A percentile compares a stretch with the other conserved stretches of the same genome.
Evolutionary conservation across 2,888 invertebrate species (phyloP).

Genomic region (Marasmarcha lunaedactyla): DNA sequence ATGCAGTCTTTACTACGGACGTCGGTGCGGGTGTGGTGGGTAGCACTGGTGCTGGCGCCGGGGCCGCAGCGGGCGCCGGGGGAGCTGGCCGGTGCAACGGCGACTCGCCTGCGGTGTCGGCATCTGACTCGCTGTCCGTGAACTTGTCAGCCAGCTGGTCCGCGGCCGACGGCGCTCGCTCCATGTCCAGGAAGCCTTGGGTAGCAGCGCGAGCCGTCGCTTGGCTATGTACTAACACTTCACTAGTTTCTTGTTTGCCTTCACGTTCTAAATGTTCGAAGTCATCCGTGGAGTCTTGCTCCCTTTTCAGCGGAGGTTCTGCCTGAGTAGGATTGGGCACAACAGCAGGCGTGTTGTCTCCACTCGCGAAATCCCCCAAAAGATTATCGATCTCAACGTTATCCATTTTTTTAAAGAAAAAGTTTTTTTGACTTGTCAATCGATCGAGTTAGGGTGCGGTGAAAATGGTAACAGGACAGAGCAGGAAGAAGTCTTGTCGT

Average conservation of each 20-base stretch:
- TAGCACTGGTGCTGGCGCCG: constrained; percentile 18
- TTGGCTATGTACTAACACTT: constrained; percentile 27
- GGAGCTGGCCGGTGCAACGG: constrained; percentile 42
- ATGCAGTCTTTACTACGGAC: constrained; percentile 16
- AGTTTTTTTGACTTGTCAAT: constrained; percentile 20
- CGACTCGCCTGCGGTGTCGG: constrained; percentile 57
- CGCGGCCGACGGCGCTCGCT: constrained; percentile 42
- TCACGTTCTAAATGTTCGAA: constrained; percentile 80
- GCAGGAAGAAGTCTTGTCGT: constrained; percentile 42
- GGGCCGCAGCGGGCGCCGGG: constrained; percentile 20
- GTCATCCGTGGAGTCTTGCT: constrained; percentile 79
- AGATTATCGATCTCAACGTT: constrained; percentile 32
- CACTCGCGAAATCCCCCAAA: constrained; percentile 43
- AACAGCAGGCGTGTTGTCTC: constrained; percentile 28
- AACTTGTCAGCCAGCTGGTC: constrained; percentile 67
- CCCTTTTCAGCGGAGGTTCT: constrained; percentile 53
- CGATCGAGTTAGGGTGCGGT: constrained; percentile 36
- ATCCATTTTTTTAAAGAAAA: constrained; percentile 27
- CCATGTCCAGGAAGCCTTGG: constrained; percentile 60
- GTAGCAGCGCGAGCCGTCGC: constrained; percentile 32
- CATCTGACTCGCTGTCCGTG: constrained; percentile 70
- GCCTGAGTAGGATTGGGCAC: constrained; percentile 14
- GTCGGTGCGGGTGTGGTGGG: constrained; percentile 20
- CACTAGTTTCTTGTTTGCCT: constrained; percentile 39
- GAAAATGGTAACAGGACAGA: constrained; percentile 18